Evolutionary conservation across 1,140 invertebrate genomes (phyloP).

Genomic region (Zaprionus kolodkinae): DNA sequence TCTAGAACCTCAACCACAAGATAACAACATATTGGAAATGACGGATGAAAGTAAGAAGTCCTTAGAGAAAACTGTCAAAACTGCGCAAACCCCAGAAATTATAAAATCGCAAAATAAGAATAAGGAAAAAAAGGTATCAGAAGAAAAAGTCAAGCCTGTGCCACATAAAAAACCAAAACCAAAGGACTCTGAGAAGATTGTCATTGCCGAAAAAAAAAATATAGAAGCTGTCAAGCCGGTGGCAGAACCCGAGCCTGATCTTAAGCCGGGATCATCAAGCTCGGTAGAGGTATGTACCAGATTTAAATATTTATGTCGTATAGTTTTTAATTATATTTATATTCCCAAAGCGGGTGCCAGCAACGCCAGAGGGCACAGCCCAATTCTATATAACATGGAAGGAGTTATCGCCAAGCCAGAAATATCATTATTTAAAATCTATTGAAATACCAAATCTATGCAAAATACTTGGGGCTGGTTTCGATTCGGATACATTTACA

Average conservation of each 20-base stretch:
- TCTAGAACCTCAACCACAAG: conserved; percentile 10
- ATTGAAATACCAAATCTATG: conserved; percentile 65
- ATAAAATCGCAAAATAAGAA: neutral
- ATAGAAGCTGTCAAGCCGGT: neutral
- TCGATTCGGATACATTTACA: conserved; percentile 72
- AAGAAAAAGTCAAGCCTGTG: neutral
- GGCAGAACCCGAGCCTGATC: neutral
- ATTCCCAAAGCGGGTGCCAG: conserved; percentile 55
- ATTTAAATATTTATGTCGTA: neutral
- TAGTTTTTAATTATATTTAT: neutral
- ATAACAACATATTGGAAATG: neutral
- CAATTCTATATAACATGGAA: conserved; percentile 83
- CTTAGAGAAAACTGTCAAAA: neutral
- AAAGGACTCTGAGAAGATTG: neutral
- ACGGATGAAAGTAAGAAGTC: neutral
- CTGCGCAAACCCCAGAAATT: neutral
- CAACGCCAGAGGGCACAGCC: conserved; percentile 64
- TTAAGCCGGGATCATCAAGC: neutral
- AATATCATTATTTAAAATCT: conserved; percentile 73
- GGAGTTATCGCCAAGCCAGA: conserved; percentile 66
- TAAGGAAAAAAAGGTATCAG: neutral
- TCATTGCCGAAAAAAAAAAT: neutral
- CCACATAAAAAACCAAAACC: neutral
- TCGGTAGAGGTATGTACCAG: conserved; percentile 18
- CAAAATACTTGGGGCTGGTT: conserved; percentile 76